Base-by-base conservation (phyloP, 2,113 vertebrate species). In the Progne subis region DNA sequence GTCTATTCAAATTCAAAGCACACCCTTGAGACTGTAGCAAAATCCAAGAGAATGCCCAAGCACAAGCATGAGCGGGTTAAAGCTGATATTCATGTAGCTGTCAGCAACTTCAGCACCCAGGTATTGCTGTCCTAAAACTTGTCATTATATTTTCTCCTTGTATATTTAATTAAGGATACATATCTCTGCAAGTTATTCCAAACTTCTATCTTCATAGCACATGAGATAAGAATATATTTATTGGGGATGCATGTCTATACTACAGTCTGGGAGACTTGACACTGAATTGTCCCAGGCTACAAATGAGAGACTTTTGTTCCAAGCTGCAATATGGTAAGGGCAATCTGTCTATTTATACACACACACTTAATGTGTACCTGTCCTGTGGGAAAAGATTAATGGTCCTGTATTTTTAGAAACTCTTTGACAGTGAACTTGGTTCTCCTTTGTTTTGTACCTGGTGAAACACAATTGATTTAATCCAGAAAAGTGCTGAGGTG, bases 241-340 rank as follows among this genome's bases (percentile, higher is more conserved):
- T 3, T 0, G 34, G 31, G 24, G 26, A 23, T 39, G 12, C 52
- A 44, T 0, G 1, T 65, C 32, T 10, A 1, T 39, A 1, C 43
- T 53, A 4, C 14, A 32, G 16, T 14, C 43, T 78, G n/a, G 49
- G 60, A 94, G 34, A 32, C 11, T 55, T 31, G 46, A 32, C 4
- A 1, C 52, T 61, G 46, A 57, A 34, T 31, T 89, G 85, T 83
- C 53, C 53, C 31, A 21, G 83, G 17, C 82, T 88, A 9, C 44
- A 71, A 32, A 76, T 5, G 34, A 46, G 59, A 32, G 23, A 29
- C 32, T 50, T 17, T 4, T 46, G 52, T 43, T 91, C 29, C 46
- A 34, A n/a, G 55, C 6, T 65, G 46, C 52, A 44, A 5, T 31
- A 31, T 49, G 59, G 14, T n/a, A 39, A 49, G n/a, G 41, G 34